Evolutionary conservation across 30 jellyfish, hydroid and myxozoan genomes (phyloP).

Genomic region (Mastigias papua): DNA sequence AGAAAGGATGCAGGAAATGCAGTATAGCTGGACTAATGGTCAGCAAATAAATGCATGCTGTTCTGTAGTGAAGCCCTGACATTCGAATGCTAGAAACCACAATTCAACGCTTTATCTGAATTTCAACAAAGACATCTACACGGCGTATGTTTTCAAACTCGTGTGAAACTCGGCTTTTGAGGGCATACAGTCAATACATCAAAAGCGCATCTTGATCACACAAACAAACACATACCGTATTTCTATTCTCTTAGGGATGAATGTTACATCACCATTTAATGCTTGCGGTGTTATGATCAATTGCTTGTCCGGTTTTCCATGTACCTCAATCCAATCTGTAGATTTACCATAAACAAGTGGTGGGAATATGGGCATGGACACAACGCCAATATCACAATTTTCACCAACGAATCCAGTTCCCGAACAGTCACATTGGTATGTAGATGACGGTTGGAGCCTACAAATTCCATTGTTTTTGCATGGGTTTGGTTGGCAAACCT

Average conservation of each 20-base stretch:
- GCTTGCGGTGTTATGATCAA: constrained; percentile 63
- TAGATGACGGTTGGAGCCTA: constrained; percentile 20
- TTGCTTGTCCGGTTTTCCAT: constrained; percentile 60
- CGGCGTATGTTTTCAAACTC: too few relatives aligned
- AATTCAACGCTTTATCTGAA: too few relatives aligned
- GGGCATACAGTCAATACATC: too few relatives aligned
- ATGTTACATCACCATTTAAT: constrained; percentile 35
- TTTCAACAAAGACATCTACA: too few relatives aligned
- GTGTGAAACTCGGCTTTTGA: too few relatives aligned
- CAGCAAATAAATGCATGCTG: too few relatives aligned
- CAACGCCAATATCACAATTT: constrained; percentile 52
- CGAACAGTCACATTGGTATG: constrained; percentile 68
- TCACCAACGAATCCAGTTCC: constrained; percentile 77
- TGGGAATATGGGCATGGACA: constrained; percentile 60
- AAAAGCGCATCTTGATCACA: too few relatives aligned
- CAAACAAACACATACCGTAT: constrained; percentile 7
- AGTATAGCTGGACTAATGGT: too few relatives aligned
- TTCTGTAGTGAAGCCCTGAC: too few relatives aligned
- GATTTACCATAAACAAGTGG: constrained; percentile 35
- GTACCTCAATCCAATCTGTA: constrained; percentile 25
- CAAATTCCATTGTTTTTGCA: constrained; percentile 76
- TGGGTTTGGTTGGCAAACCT: constrained; percentile 78
- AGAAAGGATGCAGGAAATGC: too few relatives aligned
- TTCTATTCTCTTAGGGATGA: constrained; percentile 34
- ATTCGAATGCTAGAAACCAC: too few relatives aligned